phyloP scores from a whole-genome alignment of 1,140 invertebrate species.

The Sycophila sp. region DNA sequence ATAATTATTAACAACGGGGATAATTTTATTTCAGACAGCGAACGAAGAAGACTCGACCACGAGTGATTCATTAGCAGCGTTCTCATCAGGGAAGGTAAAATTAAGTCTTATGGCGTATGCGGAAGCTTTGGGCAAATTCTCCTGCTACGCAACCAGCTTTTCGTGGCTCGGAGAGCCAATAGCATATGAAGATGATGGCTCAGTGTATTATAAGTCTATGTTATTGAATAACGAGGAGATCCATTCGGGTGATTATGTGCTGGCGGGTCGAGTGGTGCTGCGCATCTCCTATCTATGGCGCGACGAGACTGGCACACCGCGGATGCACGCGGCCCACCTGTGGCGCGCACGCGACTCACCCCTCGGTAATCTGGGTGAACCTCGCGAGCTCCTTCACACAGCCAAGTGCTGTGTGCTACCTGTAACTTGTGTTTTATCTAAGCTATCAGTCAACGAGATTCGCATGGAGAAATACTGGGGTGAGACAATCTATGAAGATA shows the following conservation, averaged over 20 bases:
- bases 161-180: constrained; percentile 71
- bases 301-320: constrained; percentile 19
- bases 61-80: too few relatives aligned
- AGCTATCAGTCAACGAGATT: constrained; percentile 57
- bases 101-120: too few relatives aligned
- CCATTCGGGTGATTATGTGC: constrained; percentile 72
- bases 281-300: constrained; percentile 74
- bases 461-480: too few relatives aligned
- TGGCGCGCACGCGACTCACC: constrained; percentile 77
- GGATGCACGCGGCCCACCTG: constrained; percentile 67
- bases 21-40: constrained; percentile 71
- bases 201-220: constrained; percentile 47
- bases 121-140: constrained; percentile 79
- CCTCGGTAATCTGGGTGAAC: constrained; percentile 81
- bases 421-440: constrained; percentile 69
- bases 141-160: constrained; percentile 57
- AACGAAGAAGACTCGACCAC: constrained; percentile 14
- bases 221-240: constrained; percentile 48
- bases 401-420: constrained; percentile 79
- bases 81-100: too few relatives aligned
- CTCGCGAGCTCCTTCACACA: constrained; percentile 79
- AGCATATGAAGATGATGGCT: constrained; percentile 24
- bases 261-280: constrained; percentile 77
- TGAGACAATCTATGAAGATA: too few relatives aligned
- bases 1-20: constrained; percentile 69